Evolutionary conservation across 2,888 invertebrate genomes (phyloP).

Genomic region (Lycaena phlaeas): DNA sequence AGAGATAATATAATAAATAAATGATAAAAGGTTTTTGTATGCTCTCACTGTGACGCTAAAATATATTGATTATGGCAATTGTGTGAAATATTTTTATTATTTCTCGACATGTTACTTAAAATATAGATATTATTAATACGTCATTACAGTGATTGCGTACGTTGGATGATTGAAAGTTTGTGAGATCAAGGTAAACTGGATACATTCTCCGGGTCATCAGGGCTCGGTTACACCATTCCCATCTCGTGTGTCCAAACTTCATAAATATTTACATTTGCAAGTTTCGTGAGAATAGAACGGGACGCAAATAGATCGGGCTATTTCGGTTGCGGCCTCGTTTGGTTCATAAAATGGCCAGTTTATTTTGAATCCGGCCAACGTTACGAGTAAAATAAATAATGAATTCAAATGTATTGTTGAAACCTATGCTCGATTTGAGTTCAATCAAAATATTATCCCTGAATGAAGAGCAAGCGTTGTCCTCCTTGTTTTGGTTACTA

Average conservation of each 20-base stretch:
- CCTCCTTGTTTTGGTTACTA: too few relatives aligned
- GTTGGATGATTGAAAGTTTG: conserved; percentile 17
- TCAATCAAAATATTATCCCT: too few relatives aligned
- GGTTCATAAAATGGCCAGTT: conserved; percentile 50
- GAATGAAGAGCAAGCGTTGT: too few relatives aligned
- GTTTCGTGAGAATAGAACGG: conserved; percentile 18
- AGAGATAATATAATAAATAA: too few relatives aligned
- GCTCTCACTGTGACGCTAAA: too few relatives aligned
- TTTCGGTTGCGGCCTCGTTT: conserved; percentile 42
- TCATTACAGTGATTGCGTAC: not conserved
- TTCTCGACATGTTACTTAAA: too few relatives aligned
- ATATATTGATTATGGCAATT: too few relatives aligned
- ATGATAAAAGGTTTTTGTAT: too few relatives aligned
- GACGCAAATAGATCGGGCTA: conserved; percentile 24
- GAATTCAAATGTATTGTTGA: conserved; percentile 11
- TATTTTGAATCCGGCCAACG: conserved; percentile 49
- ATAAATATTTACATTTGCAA: conserved; percentile 6
- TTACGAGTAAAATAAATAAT: conserved; percentile 43
- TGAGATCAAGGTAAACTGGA: conserved; percentile 22
- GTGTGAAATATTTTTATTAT: too few relatives aligned
- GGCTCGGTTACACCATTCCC: conserved; percentile 9
- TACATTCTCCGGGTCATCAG: conserved; percentile 17
- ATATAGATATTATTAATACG: not conserved
- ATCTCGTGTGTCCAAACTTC: conserved; percentile 1
- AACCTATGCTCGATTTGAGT: conserved; percentile 17